Percentiles rank a stretch among this genome's conserved stretches.
These are phyloP conservation scores for Porites cylindrica DNA, from an alignment of 92 coral and sea anemone genomes.

Conservation along the genomic window DNA sequence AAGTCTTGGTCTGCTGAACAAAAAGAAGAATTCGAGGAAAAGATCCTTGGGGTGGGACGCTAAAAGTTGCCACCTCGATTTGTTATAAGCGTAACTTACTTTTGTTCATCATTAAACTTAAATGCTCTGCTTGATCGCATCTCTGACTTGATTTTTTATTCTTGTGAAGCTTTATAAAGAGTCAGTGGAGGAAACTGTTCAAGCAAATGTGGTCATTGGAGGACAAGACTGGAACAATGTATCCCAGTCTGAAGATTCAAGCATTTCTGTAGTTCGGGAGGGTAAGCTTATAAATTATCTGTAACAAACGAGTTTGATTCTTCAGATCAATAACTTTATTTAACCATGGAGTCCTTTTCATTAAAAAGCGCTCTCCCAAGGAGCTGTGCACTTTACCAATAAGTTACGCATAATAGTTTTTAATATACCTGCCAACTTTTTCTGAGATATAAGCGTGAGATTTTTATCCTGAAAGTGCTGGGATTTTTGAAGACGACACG, in stretches of 20 bases:
- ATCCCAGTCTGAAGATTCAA: slow-evolving; percentile 11
- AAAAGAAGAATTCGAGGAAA: slow-evolving; percentile 70
- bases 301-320: too few species aligned
- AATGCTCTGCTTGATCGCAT: not conserved
- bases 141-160: not conserved
- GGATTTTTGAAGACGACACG: too few species aligned
- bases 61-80: not conserved
- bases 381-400: too few species aligned
- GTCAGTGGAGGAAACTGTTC: slow-evolving; percentile 72
- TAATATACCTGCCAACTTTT: too few species aligned
- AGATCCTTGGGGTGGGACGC: slow-evolving; percentile 76
- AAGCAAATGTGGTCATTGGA: slow-evolving; percentile 52
- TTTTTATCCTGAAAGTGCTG: too few species aligned
- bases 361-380: too few species aligned
- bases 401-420: too few species aligned
- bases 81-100: too few species aligned
- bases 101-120: too few species aligned
- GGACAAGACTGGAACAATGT: slow-evolving; percentile 56
- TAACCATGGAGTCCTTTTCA: too few species aligned
- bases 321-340: too few species aligned
- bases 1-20: slow-evolving; percentile 77
- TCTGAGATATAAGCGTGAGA: too few species aligned
- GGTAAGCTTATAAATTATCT: not conserved
- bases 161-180: slow-evolving; percentile 72
- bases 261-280: slow-evolving; percentile 29